A percentile compares a stretch with the other conserved stretches of the same genome.
phyloP scores from a whole-genome alignment of 2,797 vertebrate species.

The Peromyscus nudipes region DNA sequence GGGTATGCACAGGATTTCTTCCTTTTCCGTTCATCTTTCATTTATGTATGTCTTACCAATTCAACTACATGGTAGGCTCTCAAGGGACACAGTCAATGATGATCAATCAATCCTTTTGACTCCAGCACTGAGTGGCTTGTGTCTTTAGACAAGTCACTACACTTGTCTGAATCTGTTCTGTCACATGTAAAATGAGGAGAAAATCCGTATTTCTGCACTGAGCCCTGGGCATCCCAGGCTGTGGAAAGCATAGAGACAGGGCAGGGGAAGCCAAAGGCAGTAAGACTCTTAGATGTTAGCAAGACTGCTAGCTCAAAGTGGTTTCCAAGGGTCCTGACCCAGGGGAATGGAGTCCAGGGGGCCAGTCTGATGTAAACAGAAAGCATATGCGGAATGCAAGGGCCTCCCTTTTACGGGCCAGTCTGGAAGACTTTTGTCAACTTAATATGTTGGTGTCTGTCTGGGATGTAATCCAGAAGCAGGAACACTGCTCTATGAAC shows the following conservation, averaged over 20 bases:
- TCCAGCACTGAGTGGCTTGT: not conserved
- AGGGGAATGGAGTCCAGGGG: not conserved
- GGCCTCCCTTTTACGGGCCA: not conserved
- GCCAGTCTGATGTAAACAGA: not conserved
- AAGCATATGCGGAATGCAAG: not conserved
- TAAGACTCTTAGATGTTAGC: not conserved
- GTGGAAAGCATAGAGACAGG: not conserved
- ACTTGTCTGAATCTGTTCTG: not conserved
- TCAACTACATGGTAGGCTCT: not conserved
- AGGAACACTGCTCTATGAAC: not conserved
- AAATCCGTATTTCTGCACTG: not conserved
- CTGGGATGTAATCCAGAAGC: slow-evolving; percentile 34
- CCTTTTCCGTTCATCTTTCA: not conserved
- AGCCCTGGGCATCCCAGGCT: not conserved
- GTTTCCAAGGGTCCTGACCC: not conserved
- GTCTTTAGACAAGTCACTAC: not conserved
- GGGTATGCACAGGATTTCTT: not conserved
- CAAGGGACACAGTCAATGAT: not conserved
- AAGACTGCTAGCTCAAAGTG: not conserved
- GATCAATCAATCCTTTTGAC: not conserved
- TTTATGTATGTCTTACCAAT: not conserved
- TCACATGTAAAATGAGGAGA: not conserved
- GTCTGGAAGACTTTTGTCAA: not conserved
- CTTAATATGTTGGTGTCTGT: not conserved
- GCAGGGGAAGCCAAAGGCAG: not conserved